Evolutionary conservation across 1,140 invertebrate genomes (phyloP), one percentile per base, ranked within the genome.

Genomic region (Zeugodacus cucurbitae): DNA sequence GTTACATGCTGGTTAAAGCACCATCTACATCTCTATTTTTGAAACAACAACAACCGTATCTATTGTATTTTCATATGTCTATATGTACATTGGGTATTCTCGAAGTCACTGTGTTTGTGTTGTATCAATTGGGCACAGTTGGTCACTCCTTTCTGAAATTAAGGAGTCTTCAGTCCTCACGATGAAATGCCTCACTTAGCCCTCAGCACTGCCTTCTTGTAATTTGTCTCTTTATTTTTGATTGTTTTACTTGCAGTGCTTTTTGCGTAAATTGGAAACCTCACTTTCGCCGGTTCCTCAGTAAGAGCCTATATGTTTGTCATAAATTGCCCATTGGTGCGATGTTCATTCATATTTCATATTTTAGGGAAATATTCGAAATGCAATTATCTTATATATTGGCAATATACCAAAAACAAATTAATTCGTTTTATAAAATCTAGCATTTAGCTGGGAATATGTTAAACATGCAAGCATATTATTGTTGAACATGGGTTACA

Each of bases 211-310:
- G 67, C 34, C 34, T 37, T 17, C 67, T 70, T 86, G 44, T 58
- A 54, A 54, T 48, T 58, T 29, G 82, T 58, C 44, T 54, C 41
- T 17, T 26, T 54, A 41, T 14, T 70, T 34, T 70, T 5, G 22
- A 17, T 59, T 62, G 41, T 37, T 41, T 70, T 87, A 62, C 87
- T 62, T 70, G 70, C 67, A 87, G 48, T 67, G 87, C 87, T 87
- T 87, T 70, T 87, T 87, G 87, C 32, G 87, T 59, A 87, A 87
- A 87, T 87, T 70, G 62, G 37, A 87, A 57, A 41, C 26, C 32
- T 32, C n/a, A n/a, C 44, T 48, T 62, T 57, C 54, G 26, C 6
- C n/a, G 57, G 17, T 64, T 7, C 6, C 74, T 6, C 8, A 6
- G 32, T 48, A n/a, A 32, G 11, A 10, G 26, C 54, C 17, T 11